Base-by-base conservation (phyloP, 2,113 vertebrate species). In the Lampris megalopsis region DNA sequence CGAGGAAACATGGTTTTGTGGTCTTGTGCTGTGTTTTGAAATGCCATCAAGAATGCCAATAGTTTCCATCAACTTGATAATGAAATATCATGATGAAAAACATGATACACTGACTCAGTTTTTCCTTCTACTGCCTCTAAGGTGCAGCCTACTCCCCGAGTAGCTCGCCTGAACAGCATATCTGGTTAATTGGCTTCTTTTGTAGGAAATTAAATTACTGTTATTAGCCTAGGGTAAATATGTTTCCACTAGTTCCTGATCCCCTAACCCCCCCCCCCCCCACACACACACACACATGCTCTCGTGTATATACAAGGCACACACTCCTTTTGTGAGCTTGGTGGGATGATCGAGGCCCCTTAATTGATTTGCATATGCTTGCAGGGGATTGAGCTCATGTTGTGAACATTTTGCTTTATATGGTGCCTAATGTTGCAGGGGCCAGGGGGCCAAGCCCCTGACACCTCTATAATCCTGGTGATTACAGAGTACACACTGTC, bases 351-450 rank as follows among this genome's bases (percentile, higher is more conserved):
- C 75, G 56, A 57, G 60, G 71, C 67, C 54, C 63, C 73, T 54
- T 84, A 74, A 86, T 84, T 87, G 73, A 86, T 87, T 89, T 87
- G 77, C 79, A 76, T 83, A 80, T 88, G 81, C 88, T 87, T 86
- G 85, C 77, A 83, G 45, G 50, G 83, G 84, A 52, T 72, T 40
- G 78, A 81, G 81, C 68, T 83, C 76, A 63, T 79, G 71, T 82
- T 85, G 91, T 45, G 84, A 86, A 88, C 85, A 84, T 79, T 79
- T 78, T 74, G 89, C 79, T 88, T 86, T 84, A 82, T 78, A 72
- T 68, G 59, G 73, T 84, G 80, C 75, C 75, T 86, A 85, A 93
- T 84, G 73, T 76, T 50, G 75, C 75, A 72, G 86, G 71, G 68
- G 3, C 59, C 65, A 43, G 13, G 69, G 74, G 75, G 82, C 54